These are phyloP conservation scores for Poeciliopsis infans DNA, from an alignment of 2,797 vertebrate species.

Conservation along the genomic window DNA sequence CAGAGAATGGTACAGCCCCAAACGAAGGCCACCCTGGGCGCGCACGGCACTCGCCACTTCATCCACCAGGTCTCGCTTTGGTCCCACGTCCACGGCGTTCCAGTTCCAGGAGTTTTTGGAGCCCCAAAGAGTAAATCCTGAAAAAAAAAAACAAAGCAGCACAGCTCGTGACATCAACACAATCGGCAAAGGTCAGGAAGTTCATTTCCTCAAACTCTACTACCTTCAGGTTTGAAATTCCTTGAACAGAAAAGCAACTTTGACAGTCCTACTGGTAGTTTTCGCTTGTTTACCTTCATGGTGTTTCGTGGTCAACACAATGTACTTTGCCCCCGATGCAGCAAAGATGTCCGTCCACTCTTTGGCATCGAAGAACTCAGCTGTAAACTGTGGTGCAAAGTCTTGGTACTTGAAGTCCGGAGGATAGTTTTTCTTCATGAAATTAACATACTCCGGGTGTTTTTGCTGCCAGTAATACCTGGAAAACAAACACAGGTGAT, in stretches of 20 bases:
- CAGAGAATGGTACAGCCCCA: conserved; percentile 95
- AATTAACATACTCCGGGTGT: conserved; percentile 84
- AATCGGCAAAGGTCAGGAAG: neutral
- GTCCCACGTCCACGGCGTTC: conserved; percentile 91
- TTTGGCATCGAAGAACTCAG: conserved; percentile 89
- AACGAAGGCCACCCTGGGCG: conserved; percentile 79
- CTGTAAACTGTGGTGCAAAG: conserved; percentile 89
- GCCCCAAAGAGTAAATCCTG: conserved; percentile 95
- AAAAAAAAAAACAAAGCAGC: neutral
- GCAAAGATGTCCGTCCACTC: conserved; percentile 90
- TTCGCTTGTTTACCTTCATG: conserved; percentile 88
- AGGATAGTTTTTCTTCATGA: conserved; percentile 91
- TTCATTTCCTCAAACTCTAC: neutral
- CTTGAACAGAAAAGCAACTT: neutral
- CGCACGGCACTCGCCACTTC: conserved; percentile 86
- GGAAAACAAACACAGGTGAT: neutral
- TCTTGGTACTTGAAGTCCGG: conserved; percentile 90
- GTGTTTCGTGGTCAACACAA: conserved; percentile 96
- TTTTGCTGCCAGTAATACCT: conserved; percentile 93
- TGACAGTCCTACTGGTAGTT: neutral
- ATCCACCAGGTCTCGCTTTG: conserved; percentile 87
- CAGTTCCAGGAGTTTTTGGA: conserved; percentile 95
- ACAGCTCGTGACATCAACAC: neutral
- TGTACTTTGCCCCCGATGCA: conserved; percentile 93
- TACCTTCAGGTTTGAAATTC: neutral